Evolutionary conservation across 2,797 vertebrate genomes (phyloP), one percentile per base, ranked within the genome.

Genomic region (Malurus leucopterus): DNA sequence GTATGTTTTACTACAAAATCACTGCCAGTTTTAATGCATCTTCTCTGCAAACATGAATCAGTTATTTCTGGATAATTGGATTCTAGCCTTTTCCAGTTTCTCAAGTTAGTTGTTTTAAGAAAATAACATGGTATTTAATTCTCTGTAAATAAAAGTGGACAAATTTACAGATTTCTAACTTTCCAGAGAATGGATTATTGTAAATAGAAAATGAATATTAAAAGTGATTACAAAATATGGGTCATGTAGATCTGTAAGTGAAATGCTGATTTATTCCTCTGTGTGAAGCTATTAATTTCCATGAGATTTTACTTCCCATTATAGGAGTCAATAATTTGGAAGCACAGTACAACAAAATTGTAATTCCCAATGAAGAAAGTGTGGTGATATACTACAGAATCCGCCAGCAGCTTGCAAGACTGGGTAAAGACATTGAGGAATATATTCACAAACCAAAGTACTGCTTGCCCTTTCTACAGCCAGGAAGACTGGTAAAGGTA

Each of bases 351-450:
- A 98, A 99, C 78, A 92, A 97, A 89, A 99, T 99, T 72, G 96
- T 98, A 80, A 99, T 99, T 93, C 98, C 99, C 46, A 99, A 99
- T 78, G 99, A 99, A 93, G 99, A 99, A 93, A 98, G 96, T 21
- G 99, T 99, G 44, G 97, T 99, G 61, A 98, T 98, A 44, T 99
- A 99, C 92, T 99, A 98, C 78, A 99, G 99, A 95, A 99, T 99
- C 94, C 96, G 99, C 53, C 99, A 99, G 93, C 99, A 99, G 91
- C 97, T 99, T 90, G 98, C 98, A 96, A 99, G 99, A 86, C 96
- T 99, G 86, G 97, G 97, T 32, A 99, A 98, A 97, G 99, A 99
- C 88, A 99, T 99, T 64, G 98, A 99, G 93, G 98, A 99, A 72
- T 99, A 99, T 85, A 95, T 98, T 96, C 99, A 98, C 91, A 99